phyloP scores from a whole-genome alignment of 2,888 invertebrate genomes.

The Scaptomyza tumidula region DNA sequence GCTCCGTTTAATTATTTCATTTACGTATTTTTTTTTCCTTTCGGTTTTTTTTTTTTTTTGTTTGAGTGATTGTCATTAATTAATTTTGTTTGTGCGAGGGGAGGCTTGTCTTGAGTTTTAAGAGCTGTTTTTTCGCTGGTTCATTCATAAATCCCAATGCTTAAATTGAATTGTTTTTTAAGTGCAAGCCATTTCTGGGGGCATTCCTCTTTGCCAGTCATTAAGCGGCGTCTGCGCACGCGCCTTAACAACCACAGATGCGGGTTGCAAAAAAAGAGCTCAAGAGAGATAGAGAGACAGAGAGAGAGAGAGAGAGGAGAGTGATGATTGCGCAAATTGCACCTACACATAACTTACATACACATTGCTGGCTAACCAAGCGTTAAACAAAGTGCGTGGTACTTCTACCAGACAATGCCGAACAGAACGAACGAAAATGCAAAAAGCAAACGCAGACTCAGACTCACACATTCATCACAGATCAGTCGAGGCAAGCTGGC shows the following conservation, averaged over 20 bases:
- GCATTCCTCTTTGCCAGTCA: constrained; percentile 68
- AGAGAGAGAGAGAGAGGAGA: constrained; percentile 37
- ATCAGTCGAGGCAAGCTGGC: constrained; percentile 52
- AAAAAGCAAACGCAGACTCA: constrained; percentile 19
- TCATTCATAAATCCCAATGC: constrained; percentile 77
- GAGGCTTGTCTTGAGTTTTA: constrained; percentile 2
- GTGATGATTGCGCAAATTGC: constrained; percentile 77
- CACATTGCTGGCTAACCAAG: constrained; percentile 5
- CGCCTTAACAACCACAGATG: constrained; percentile 51
- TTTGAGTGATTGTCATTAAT: constrained; percentile 81
- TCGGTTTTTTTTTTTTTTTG: constrained; percentile 58
- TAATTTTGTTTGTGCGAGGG: constrained; percentile 70
- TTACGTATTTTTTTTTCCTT: constrained; percentile 72
- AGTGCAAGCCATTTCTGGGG: constrained; percentile 54
- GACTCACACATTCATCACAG: constrained; percentile 73
- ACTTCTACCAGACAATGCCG: constrained; percentile 60
- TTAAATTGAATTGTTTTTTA: constrained; percentile 79
- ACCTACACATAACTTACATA: constrained; percentile 67
- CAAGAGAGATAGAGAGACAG: neutral
- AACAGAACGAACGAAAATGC: constrained; percentile 9
- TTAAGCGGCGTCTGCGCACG: constrained; percentile 70
- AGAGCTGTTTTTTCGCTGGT: constrained; percentile 24
- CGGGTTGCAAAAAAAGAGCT: constrained; percentile 1
- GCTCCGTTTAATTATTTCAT: constrained; percentile 80
- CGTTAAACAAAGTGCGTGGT: constrained; percentile 73